Evolutionary conservation across 2,797 vertebrate species (phyloP), one percentile per base, ranked within the genome.

Genomic region (Crocodylus rhombifer): DNA sequence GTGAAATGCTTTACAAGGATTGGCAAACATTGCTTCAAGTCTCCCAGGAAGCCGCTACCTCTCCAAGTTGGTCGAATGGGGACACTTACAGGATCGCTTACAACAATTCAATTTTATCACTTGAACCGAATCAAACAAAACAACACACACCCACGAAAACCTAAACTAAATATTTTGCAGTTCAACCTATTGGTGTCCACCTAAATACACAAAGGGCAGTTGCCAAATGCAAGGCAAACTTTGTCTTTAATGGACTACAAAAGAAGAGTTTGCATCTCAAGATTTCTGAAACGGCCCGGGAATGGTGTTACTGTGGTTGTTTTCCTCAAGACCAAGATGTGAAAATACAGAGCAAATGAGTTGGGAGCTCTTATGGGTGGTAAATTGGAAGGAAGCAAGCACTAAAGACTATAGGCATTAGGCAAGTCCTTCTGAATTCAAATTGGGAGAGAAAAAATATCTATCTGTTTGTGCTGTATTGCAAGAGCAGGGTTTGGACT

Each of bases 1-100:
- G 97, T 97, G 98, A 98, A 97, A 95, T 73, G 93, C 97, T 98
- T 97, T 97, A 98, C 97, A 97, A 97, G 97, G 97, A 96, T 97
- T 98, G 97, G 97, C 97, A 97, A 97, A 97, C 87, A 96, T 73
- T 77, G 91, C 94, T 97, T 96, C 95, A 92, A 65, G 94, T 97
- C 97, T 98, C 97, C 77, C 89, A 96, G 97, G 96, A 96, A 97
- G 95, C 80, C 80, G 84, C 95, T 94, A 94, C 95, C 97, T 96
- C 96, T 96, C 95, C 58, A 71, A 96, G 88, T 96, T 97, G 96
- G 95, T 92, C 80, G 91, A 94, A 96, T 77, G 81, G 95, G 96
- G 91, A 89, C 94, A 95, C 93, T 94, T 92, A 94, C 94, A 97
- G 93, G 89, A 96, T 96, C 57, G 0, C 95, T 94, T 92, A 94